phyloP scores from a whole-genome alignment of 2,113 vertebrate species.

The Bos taurus region DNA sequence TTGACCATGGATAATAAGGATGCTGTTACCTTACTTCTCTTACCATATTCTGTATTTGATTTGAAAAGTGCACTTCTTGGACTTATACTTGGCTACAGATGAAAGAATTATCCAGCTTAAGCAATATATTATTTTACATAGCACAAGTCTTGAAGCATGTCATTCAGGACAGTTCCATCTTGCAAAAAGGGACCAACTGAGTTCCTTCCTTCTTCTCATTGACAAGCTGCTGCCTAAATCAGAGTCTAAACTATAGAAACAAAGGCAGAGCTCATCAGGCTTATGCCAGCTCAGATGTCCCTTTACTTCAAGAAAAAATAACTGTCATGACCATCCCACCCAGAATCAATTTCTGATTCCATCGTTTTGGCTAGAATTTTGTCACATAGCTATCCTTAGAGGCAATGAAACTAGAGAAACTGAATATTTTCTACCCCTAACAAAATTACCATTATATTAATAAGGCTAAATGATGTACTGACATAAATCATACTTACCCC shows the following conservation, averaged over 20 bases:
- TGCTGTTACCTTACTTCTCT: background rate
- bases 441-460: background rate
- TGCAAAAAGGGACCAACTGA: background rate
- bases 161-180: background rate
- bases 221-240: background rate
- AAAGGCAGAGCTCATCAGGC: background rate
- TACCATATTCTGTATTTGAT: background rate
- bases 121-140: background rate
- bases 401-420: background rate
- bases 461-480: background rate
- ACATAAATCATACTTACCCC: background rate
- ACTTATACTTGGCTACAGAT: background rate
- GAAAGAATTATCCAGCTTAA: background rate
- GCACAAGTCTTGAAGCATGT: background rate
- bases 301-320: background rate
- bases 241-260: background rate
- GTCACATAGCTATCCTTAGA: background rate
- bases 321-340: background rate
- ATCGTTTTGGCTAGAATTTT: background rate
- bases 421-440: background rate
- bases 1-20: background rate
- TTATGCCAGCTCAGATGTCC: background rate
- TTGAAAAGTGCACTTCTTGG: background rate
- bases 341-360: background rate
- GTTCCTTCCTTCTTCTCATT: background rate